Conservation (phyloP, 2,888 invertebrate genomes). For the Eurytoma adleriae region DNA sequence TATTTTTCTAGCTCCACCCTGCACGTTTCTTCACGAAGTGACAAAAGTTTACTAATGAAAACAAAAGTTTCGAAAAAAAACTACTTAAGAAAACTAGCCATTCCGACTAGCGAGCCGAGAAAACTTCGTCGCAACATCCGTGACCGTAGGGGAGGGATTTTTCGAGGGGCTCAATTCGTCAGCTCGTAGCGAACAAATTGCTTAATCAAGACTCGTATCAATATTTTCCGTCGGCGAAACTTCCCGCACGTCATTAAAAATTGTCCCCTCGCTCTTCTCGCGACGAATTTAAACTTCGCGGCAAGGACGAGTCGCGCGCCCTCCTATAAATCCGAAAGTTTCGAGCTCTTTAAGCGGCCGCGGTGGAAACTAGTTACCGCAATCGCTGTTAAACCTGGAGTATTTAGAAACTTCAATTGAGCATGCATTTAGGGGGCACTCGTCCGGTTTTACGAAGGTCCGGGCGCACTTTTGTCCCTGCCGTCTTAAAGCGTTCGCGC, state of each 20-base stretch:
- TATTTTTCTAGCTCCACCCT: too few relatives aligned
- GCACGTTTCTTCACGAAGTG: too few relatives aligned
- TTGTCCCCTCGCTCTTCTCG: background rate
- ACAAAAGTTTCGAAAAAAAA: too few relatives aligned
- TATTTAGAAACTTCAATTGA: constrained; percentile 53
- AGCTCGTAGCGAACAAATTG: background rate
- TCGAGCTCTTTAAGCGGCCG: constrained; percentile 37
- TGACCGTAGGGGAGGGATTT: too few relatives aligned
- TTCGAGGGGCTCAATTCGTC: background rate
- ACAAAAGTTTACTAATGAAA: too few relatives aligned
- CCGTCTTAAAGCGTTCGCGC: constrained; percentile 44
- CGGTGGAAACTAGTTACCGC: constrained; percentile 34
- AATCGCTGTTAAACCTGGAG: constrained; percentile 20
- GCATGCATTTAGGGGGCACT: constrained; percentile 43
- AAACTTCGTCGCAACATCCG: too few relatives aligned
- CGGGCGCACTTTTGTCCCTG: constrained; percentile 3
- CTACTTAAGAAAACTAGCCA: too few relatives aligned
- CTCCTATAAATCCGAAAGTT: constrained; percentile 48
- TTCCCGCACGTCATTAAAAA: constrained; percentile 37
- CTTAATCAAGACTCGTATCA: constrained; percentile 26
- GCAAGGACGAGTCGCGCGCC: background rate
- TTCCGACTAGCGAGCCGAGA: too few relatives aligned
- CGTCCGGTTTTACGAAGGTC: constrained; percentile 18
- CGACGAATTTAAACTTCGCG: background rate
- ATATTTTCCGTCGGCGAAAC: background rate